Evolutionary conservation across 2,113 vertebrate species (phyloP).

Genomic region (Coptodon rendalli): DNA sequence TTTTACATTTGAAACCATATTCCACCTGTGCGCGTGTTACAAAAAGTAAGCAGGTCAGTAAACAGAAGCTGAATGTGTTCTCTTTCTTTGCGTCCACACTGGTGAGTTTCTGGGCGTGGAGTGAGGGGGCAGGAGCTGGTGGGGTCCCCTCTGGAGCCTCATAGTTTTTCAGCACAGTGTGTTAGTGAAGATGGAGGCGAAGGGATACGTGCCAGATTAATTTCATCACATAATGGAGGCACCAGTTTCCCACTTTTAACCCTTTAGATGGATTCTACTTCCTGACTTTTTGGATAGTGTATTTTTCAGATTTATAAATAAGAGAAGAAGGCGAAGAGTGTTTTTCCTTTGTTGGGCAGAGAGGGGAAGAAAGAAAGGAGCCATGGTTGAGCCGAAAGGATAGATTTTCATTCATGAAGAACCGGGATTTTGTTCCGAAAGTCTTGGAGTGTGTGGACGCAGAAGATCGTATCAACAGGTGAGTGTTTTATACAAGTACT

Average conservation of each 20-base stretch:
- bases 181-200: conserved; percentile 20
- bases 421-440: conserved; percentile 4
- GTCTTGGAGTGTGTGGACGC: conserved; percentile 4
- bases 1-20: neutral
- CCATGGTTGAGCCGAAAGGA: conserved; percentile 21
- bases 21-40: neutral
- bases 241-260: neutral
- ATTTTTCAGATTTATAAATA: neutral
- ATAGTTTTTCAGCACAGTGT: neutral
- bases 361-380: neutral
- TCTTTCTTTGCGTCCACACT: neutral
- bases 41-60: accelerated
- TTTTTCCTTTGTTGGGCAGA: neutral
- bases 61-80: accelerated
- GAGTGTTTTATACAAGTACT: neutral
- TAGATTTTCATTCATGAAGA: conserved; percentile 1
- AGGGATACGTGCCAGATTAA: neutral
- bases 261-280: neutral
- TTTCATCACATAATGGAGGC: neutral
- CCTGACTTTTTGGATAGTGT: neutral
- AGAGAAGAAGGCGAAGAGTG: neutral
- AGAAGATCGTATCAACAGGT: conserved; percentile 30
- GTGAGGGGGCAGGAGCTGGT: neutral
- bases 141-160: neutral
- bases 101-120: conserved; percentile 20